These are phyloP conservation scores for rat (Rattus norvegicus) DNA, from an alignment of 2,113 vertebrate genomes.

Conservation along the genomic window GRCr8 NC_086019.1:188282501-188283000, in stretches of 20 bases:
- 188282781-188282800: fast-evolving
- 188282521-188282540: neutral
- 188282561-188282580: neutral
- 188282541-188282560: neutral
- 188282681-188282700: neutral
- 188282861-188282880: neutral
- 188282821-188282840: neutral
- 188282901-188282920: neutral
- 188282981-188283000: neutral
- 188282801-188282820: neutral
- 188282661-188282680: neutral
- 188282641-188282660: neutral
- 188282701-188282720: neutral
- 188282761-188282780: too few species aligned
- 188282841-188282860: neutral
- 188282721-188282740: neutral
- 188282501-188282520: neutral
- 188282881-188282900: neutral
- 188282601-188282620: neutral
- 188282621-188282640: neutral
- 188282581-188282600: neutral
- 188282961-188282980: neutral
- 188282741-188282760: neutral
- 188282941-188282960: neutral
- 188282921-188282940: neutral